Evolutionary conservation across 2,888 invertebrate genomes (phyloP).

Genomic region (Petrolisthes manimaculis): DNA sequence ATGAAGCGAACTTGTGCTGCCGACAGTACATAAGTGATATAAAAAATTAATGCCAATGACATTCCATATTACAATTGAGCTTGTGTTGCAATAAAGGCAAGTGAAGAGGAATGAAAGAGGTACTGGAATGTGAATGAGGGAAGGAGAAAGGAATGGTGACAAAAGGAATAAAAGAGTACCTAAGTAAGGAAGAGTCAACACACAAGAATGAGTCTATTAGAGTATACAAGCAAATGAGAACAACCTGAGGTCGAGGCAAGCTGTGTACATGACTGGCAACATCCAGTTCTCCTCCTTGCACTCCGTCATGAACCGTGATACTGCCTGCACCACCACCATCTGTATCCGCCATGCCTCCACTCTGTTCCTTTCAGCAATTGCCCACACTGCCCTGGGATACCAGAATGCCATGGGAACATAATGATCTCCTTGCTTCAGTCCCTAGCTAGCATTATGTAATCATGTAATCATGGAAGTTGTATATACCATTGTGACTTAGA

Average conservation of each 20-base stretch:
- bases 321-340: slow-evolving; percentile 80
- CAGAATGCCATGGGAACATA: too few relatives aligned
- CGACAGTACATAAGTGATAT: background rate
- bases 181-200: background rate
- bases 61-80: background rate
- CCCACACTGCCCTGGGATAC: slow-evolving; percentile 69
- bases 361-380: slow-evolving; percentile 73
- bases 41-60: background rate
- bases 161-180: background rate
- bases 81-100: background rate
- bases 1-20: too few relatives aligned
- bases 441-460: background rate
- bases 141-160: background rate
- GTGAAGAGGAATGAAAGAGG: background rate
- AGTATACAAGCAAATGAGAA: background rate
- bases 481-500: too few relatives aligned
- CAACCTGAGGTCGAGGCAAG: slow-evolving; percentile 88
- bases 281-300: slow-evolving; percentile 98
- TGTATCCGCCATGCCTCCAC: slow-evolving; percentile 82
- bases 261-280: slow-evolving; percentile 90
- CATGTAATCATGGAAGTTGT: background rate
- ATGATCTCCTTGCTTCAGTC: background rate
- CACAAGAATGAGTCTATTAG: background rate
- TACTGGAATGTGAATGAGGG: background rate
- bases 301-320: slow-evolving; percentile 85